Evolutionary conservation across 2,888 invertebrate species (phyloP).

Genomic region (Uropetala carovei): DNA sequence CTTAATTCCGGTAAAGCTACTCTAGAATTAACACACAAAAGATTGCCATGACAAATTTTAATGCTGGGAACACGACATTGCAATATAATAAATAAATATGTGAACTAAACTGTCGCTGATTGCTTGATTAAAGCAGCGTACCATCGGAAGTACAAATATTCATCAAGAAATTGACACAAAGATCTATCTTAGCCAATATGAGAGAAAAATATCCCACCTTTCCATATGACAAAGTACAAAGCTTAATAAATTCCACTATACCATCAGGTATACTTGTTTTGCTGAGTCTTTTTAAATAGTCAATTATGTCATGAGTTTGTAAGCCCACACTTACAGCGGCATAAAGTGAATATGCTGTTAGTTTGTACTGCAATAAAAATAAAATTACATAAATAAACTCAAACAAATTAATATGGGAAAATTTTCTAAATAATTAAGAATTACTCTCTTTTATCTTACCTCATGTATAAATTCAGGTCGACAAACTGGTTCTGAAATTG

Average conservation of each 20-base stretch:
- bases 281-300: slow-evolving; percentile 95
- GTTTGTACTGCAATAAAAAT: slow-evolving; percentile 82
- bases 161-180: too few species aligned
- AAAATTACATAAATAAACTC: background rate
- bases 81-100: too few species aligned
- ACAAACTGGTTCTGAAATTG: slow-evolving; percentile 99
- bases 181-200: too few species aligned
- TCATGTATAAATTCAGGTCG: slow-evolving; percentile 98
- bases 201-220: slow-evolving; percentile 80
- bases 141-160: too few species aligned
- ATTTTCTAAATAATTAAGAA: background rate
- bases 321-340: slow-evolving; percentile 99
- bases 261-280: slow-evolving; percentile 97
- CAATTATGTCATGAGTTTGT: slow-evolving; percentile 97
- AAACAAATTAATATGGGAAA: too few species aligned
- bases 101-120: too few species aligned
- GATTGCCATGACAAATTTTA: too few species aligned
- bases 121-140: too few species aligned
- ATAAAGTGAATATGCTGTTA: slow-evolving; percentile 99
- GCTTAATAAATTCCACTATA: slow-evolving; percentile 95
- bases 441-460: slow-evolving; percentile 71
- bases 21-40: too few species aligned
- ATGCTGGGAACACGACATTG: too few species aligned
- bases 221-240: slow-evolving; percentile 98
- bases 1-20: too few species aligned